These are phyloP conservation scores for Reticulitermes speratus DNA, from an alignment of 1,140 invertebrate genomes.

Conservation along the genomic window DNA sequence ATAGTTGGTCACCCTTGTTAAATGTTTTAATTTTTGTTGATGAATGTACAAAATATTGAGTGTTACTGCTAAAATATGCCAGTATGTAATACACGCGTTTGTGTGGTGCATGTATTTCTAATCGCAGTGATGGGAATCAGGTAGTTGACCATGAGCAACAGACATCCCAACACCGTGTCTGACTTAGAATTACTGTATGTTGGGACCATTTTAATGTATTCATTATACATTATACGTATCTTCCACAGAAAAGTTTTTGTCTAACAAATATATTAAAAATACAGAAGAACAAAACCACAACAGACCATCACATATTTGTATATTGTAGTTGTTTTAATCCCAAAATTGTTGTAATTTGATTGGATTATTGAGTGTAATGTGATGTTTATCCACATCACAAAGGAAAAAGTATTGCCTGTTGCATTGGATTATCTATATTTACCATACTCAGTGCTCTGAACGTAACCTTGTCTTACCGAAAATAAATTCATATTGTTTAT, in stretches of 20 bases:
- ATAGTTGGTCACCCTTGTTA: background rate
- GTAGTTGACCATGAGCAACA: background rate
- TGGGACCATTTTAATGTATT: too few relatives aligned
- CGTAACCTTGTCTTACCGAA: background rate
- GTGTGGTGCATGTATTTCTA: background rate
- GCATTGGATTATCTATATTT: background rate
- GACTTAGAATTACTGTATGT: too few relatives aligned
- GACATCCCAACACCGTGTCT: too few relatives aligned
- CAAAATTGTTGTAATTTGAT: background rate
- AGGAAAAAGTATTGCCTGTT: slow-evolving; percentile 8
- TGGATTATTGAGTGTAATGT: background rate
- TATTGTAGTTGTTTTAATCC: background rate
- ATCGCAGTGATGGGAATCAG: background rate
- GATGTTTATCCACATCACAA: background rate
- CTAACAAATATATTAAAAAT: too few relatives aligned
- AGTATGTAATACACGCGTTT: background rate
- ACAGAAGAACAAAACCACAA: background rate
- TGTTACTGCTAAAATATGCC: background rate
- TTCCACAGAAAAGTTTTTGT: too few relatives aligned
- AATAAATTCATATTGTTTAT: background rate
- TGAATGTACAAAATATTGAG: background rate
- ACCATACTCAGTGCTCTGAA: background rate
- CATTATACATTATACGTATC: too few relatives aligned
- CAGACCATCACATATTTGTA: background rate
- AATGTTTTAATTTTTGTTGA: slow-evolving; percentile 7